phyloP scores from a whole-genome alignment of 2,888 invertebrate species.

The Lepidochrysops patricia region DNA sequence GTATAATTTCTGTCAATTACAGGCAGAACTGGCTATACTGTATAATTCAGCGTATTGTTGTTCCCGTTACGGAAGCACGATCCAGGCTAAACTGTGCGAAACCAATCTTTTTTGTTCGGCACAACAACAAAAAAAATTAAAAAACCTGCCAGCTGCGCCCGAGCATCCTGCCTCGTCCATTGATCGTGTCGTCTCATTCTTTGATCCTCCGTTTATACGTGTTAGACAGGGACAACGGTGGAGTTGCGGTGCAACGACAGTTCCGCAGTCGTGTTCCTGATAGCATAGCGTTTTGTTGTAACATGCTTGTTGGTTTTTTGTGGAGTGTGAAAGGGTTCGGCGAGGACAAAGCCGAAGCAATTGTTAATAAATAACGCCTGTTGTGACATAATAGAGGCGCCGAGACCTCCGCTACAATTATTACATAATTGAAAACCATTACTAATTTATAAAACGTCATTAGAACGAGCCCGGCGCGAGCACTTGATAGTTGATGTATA shows the following conservation, averaged over 20 bases:
- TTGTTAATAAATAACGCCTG: constrained; percentile 54
- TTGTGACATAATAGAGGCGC: constrained; percentile 33
- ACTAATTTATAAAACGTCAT: constrained; percentile 19
- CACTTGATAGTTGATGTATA: background rate
- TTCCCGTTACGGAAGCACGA: constrained; percentile 61
- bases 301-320: constrained; percentile 45
- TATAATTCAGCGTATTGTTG: constrained; percentile 48
- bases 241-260: constrained; percentile 32
- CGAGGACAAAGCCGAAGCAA: constrained; percentile 38
- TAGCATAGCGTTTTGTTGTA: constrained; percentile 53
- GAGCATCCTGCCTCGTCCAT: constrained; percentile 69
- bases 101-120: constrained; percentile 55
- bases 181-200: constrained; percentile 48
- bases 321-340: constrained; percentile 39
- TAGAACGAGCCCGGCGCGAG: constrained; percentile 15
- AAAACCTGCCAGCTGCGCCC: constrained; percentile 69
- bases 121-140: constrained; percentile 44
- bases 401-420: constrained; percentile 16
- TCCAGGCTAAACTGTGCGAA: constrained; percentile 61
- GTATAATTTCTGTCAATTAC: constrained; percentile 46
- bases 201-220: constrained; percentile 30
- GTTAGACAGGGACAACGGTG: constrained; percentile 42
- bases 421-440: constrained; percentile 19
- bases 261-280: constrained; percentile 54
- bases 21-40: constrained; percentile 30